Evolutionary conservation across 2,888 invertebrate species (phyloP).

Genomic region (Carpatolechia fugitivella): DNA sequence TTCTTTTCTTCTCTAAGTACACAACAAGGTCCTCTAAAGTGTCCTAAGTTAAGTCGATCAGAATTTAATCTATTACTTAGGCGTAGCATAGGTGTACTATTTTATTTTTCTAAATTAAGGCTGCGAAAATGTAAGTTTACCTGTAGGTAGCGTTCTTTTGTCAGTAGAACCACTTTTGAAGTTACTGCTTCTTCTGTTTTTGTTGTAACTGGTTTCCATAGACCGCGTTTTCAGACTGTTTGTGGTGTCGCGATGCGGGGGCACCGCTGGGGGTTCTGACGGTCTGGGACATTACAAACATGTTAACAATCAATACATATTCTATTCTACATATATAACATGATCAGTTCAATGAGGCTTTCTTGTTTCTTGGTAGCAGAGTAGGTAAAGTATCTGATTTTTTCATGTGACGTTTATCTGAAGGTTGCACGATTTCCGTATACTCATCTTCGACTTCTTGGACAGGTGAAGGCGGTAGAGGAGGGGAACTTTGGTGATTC

Average conservation of each 20-base stretch:
- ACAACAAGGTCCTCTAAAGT: too few relatives aligned
- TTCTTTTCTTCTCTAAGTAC: too few relatives aligned
- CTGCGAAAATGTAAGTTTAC: too few relatives aligned
- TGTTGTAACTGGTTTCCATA: conserved; percentile 89
- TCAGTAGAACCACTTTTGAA: conserved; percentile 82
- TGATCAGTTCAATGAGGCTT: too few relatives aligned
- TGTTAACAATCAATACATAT: too few relatives aligned
- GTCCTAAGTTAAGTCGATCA: too few relatives aligned
- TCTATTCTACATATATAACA: too few relatives aligned
- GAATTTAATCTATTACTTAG: too few relatives aligned
- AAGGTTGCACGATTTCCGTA: conserved; percentile 81
- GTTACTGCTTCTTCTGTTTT: conserved; percentile 76
- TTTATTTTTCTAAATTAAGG: too few relatives aligned
- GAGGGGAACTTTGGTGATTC: conserved; percentile 83
- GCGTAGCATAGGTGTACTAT: too few relatives aligned
- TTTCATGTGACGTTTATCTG: conserved; percentile 67
- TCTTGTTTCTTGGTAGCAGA: conserved; percentile 70
- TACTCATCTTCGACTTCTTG: conserved; percentile 89
- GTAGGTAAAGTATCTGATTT: conserved; percentile 79
- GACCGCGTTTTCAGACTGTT: conserved; percentile 90
- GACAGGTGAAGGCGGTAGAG: conserved; percentile 90
- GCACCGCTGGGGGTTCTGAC: conserved; percentile 84
- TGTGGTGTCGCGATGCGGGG: conserved; percentile 84
- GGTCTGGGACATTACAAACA: conserved; percentile 46
- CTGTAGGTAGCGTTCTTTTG: conserved; percentile 86